Percentiles rank a stretch among this genome's conserved stretches.
Evolutionary conservation across 2,888 invertebrate genomes (phyloP).

Genomic region (Artemia sinica): DNA sequence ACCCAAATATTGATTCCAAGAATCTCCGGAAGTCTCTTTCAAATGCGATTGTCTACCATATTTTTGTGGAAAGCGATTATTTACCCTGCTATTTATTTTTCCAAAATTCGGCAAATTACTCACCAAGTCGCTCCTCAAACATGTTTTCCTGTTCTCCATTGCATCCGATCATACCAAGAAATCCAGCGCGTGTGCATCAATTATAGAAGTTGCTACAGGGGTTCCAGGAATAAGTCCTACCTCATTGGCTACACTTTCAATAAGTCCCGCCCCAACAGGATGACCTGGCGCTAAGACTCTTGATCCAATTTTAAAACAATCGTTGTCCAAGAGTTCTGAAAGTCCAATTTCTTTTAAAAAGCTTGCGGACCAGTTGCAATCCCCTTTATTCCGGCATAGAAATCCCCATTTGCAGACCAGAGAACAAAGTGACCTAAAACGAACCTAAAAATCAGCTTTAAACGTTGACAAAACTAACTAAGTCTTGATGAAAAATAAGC

Average conservation of each 20-base stretch:
- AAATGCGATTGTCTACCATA: background rate
- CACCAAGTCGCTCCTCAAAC: conserved; percentile 36
- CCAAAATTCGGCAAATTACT: conserved; percentile 21
- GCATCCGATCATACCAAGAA: conserved; percentile 64
- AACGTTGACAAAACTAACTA: too few species aligned
- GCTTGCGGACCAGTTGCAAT: conserved; percentile 48
- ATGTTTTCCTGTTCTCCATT: conserved; percentile 28
- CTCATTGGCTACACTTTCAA: conserved; percentile 43
- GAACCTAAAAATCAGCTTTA: too few species aligned
- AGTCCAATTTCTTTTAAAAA: conserved; percentile 57
- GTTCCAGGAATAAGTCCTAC: conserved; percentile 52
- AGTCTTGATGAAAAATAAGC: too few species aligned
- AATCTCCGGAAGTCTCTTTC: too few species aligned
- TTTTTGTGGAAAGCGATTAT: background rate
- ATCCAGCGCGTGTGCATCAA: conserved; percentile 95
- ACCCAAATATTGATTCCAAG: background rate
- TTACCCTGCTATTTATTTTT: background rate
- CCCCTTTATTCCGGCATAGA: conserved; percentile 43
- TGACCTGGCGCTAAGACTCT: conserved; percentile 52
- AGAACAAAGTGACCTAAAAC: conserved; percentile 64
- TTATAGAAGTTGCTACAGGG: conserved; percentile 69
- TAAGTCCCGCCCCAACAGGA: conserved; percentile 46
- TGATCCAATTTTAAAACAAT: conserved; percentile 30
- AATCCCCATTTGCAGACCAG: conserved; percentile 89
- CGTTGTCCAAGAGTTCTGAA: conserved; percentile 47